Conservation (phyloP, 2,113 vertebrate species). For the Chiloscyllium plagiosum region DNA sequence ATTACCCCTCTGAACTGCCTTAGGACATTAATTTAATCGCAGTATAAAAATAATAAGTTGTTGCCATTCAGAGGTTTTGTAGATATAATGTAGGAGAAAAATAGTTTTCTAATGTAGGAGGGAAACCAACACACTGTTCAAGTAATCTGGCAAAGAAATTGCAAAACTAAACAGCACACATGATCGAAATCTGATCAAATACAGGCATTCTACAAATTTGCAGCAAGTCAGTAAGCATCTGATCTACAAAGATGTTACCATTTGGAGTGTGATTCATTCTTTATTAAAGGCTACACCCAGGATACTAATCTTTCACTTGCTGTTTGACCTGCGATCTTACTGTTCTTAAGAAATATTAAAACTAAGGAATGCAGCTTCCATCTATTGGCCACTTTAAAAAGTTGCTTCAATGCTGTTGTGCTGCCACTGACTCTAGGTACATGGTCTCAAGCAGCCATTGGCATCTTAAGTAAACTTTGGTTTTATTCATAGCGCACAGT, state of each 20-base stretch:
- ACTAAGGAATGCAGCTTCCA: background rate
- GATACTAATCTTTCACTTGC: background rate
- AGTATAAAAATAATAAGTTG: background rate
- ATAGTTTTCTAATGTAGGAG: background rate
- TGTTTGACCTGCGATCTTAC: background rate
- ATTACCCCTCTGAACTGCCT: background rate
- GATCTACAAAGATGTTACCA: background rate
- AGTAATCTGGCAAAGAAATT: background rate
- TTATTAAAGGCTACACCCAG: background rate
- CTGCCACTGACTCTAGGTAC: background rate
- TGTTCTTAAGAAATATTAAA: background rate
- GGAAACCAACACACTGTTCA: background rate
- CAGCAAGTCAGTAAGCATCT: background rate
- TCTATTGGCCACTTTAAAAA: background rate
- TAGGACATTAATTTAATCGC: background rate
- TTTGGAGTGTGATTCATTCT: background rate
- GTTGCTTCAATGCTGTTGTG: background rate
- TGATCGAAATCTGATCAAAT: background rate
- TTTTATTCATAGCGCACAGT: background rate
- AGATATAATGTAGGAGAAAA: background rate
- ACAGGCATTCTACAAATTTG: background rate
- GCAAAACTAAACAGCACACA: background rate
- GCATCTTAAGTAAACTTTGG: background rate
- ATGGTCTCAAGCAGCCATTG: background rate
- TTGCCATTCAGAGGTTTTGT: background rate